Percentiles rank a stretch among this genome's conserved stretches.
These are phyloP conservation scores for Cryptoblepharus egeriae DNA, from an alignment of 2,797 vertebrate species.

Conservation along the genomic window DNA sequence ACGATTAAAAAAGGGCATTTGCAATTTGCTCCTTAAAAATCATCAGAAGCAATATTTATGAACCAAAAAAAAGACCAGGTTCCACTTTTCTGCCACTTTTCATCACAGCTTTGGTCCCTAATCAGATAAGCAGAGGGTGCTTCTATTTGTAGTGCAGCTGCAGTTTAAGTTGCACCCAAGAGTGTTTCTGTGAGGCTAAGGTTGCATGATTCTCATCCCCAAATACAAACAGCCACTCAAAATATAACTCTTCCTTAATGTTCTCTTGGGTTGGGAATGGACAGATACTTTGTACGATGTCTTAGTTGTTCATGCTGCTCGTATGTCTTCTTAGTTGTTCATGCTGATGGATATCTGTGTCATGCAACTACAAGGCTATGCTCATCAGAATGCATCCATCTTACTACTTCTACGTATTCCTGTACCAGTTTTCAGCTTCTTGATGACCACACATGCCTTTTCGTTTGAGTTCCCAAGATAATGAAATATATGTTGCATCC, in stretches of 20 bases:
- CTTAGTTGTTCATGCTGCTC: not conserved
- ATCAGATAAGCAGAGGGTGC: no score
- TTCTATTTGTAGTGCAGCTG: no score
- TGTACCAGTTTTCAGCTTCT: not conserved
- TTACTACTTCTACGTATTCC: not conserved
- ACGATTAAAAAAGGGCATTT: no score
- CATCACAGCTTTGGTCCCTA: no score
- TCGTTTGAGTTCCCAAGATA: not conserved
- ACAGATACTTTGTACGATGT: not conserved
- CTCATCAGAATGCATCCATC: not conserved
- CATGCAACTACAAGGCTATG: no score
- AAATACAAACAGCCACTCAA: not conserved
- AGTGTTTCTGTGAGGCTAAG: no score
- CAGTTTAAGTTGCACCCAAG: no score
- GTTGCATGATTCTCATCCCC: no score
- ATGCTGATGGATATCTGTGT: not conserved
- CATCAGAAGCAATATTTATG: no score
- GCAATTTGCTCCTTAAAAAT: no score
- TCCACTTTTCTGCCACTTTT: no score
- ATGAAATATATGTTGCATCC: constrained; percentile 10
- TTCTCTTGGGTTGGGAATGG: not conserved
- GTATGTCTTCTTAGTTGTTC: constrained; percentile 1
- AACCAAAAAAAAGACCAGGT: no score
- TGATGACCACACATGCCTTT: not conserved
- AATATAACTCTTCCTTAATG: not conserved